A percentile compares a stretch with the other conserved stretches of the same genome.
phyloP scores from a whole-genome alignment of 2,797 vertebrate genomes.

The Peromyscus nudipes region DNA sequence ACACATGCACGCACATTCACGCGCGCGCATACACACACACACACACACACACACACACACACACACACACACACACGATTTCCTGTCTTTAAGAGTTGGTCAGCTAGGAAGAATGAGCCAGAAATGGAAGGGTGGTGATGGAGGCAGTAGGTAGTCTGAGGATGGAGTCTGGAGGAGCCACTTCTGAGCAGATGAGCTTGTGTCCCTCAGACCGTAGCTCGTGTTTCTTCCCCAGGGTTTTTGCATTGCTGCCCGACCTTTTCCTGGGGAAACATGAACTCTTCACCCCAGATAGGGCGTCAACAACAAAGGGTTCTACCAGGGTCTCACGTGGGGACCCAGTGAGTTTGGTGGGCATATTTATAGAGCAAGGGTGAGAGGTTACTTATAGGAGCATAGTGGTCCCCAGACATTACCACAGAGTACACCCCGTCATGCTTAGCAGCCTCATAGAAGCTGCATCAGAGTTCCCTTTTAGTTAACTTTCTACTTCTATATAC shows the following conservation, averaged over 20 bases:
- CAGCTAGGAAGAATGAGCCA: background rate
- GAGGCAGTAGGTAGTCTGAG: too few species aligned
- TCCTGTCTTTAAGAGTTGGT: background rate
- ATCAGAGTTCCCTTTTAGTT: background rate
- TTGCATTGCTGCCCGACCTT: background rate
- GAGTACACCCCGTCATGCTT: background rate
- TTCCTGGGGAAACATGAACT: background rate
- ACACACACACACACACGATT: background rate
- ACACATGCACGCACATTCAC: too few species aligned
- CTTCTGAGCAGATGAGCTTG: background rate
- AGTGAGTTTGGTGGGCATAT: background rate
- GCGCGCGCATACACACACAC: too few species aligned
- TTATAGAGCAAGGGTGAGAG: background rate
- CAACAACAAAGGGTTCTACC: background rate
- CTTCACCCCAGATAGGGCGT: background rate
- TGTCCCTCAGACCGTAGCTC: background rate
- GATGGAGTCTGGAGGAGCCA: accelerated
- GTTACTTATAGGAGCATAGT: background rate
- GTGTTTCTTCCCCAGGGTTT: too few species aligned
- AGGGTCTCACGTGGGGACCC: background rate
- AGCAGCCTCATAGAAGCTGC: background rate
- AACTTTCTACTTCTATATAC: background rate
- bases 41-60: too few species aligned
- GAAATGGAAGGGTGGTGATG: background rate
- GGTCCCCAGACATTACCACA: background rate